These are phyloP conservation scores for Argyra leucocephala DNA, from an alignment of 2,888 invertebrate species.

Conservation along the genomic window DNA sequence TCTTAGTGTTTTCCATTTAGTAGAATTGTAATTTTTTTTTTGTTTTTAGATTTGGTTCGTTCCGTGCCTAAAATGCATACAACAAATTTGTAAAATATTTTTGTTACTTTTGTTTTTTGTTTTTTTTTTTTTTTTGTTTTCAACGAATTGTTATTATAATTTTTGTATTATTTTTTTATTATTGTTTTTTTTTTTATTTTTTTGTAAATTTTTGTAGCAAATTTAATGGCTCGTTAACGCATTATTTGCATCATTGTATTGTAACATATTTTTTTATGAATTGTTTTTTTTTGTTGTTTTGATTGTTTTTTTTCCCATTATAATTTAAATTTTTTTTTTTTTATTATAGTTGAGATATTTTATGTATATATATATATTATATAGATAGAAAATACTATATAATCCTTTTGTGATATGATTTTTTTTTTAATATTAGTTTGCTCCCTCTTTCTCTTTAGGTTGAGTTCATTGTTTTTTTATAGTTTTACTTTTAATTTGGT, in stretches of 20 bases:
- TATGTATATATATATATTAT: not conserved
- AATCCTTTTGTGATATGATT: too few species aligned
- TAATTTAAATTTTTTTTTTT: not conserved
- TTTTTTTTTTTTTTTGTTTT: not conserved
- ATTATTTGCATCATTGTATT: constrained; percentile 4
- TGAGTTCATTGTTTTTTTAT: too few species aligned
- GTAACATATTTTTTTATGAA: not conserved
- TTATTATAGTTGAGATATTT: too few species aligned
- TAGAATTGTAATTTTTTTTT: not conserved
- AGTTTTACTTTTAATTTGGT: too few species aligned
- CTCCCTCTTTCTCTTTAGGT: too few species aligned
- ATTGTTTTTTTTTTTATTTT: not conserved
- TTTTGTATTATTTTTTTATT: not conserved
- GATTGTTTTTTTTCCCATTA: not conserved
- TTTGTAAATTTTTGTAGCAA: not conserved
- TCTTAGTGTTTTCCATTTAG: not conserved
- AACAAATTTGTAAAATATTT: too few species aligned
- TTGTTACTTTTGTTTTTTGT: not conserved
- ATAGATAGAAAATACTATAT: too few species aligned
- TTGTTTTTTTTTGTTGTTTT: not conserved
- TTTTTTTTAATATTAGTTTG: too few species aligned
- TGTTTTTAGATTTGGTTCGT: not conserved
- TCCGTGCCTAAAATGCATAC: not conserved
- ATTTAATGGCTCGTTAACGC: constrained; percentile 6
- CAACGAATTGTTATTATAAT: too few species aligned